A percentile compares a stretch with the other conserved stretches of the same genome.
phyloP scores from a whole-genome alignment of 2,113 vertebrate genomes.

The Apodemus speciosus region DNA sequence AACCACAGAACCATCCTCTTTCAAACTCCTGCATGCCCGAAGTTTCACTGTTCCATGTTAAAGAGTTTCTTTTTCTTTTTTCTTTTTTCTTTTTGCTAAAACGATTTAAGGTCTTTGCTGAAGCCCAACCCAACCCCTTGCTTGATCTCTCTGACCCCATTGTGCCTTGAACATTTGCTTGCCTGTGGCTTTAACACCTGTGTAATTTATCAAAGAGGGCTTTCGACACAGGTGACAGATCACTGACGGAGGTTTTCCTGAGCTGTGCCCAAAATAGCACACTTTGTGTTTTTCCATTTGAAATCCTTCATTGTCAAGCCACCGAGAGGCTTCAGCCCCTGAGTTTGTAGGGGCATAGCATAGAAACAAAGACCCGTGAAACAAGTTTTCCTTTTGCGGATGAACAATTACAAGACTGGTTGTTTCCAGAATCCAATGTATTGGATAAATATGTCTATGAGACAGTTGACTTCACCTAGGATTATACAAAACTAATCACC shows the following conservation, averaged over 20 bases:
- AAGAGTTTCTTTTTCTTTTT: background rate
- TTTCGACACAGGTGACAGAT: conserved; percentile 56
- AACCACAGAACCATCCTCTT: background rate
- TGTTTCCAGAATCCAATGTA: conserved; percentile 25
- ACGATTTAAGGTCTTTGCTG: background rate
- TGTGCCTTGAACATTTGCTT: conserved; percentile 66
- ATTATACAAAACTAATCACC: background rate
- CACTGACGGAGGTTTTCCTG: conserved; percentile 52
- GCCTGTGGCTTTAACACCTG: conserved; percentile 61
- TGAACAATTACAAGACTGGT: conserved; percentile 68
- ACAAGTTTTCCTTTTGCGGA: conserved; percentile 27
- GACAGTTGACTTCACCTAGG: conserved; percentile 15
- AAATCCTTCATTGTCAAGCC: conserved; percentile 62
- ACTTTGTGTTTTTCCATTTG: conserved; percentile 68
- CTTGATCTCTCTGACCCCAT: conserved; percentile 46
- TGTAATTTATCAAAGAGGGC: conserved; percentile 72
- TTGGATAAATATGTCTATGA: conserved; percentile 45
- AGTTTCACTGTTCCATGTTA: background rate
- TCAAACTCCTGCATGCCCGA: background rate
- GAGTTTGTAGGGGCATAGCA: conserved; percentile 26
- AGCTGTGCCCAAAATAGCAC: conserved; percentile 71
- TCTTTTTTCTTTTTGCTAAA: background rate
- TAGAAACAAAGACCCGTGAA: conserved; percentile 39
- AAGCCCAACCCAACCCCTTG: background rate
- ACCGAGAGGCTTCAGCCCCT: conserved; percentile 49